phyloP scores from a whole-genome alignment of 2,888 invertebrate species.

The Masnerella sp. region DNA sequence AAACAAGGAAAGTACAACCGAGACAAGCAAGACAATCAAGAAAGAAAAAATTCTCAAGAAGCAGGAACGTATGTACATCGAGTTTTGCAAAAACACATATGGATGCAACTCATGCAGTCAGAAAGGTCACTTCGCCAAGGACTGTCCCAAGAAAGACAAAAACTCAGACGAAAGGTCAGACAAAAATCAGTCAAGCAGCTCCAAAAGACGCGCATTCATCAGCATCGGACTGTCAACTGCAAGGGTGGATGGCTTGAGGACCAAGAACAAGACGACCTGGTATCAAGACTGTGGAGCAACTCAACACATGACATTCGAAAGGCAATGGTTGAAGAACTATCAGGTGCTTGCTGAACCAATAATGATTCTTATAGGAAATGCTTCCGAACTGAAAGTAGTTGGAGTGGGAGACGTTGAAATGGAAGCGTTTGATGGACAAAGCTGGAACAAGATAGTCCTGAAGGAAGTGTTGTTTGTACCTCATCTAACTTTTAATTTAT shows the following conservation, averaged over 20 bases:
- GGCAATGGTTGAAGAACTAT: conserved; percentile 62
- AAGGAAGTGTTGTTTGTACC: conserved; percentile 32
- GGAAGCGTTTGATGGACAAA: conserved; percentile 59
- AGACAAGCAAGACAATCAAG: conserved; percentile 6
- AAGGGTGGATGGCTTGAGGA: conserved; percentile 30
- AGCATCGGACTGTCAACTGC: conserved; percentile 55
- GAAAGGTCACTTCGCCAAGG: conserved; percentile 65
- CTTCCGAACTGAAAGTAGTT: conserved; percentile 52
- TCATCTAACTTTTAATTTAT: conserved; percentile 11
- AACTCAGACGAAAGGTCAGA: conserved; percentile 14
- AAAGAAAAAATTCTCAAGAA: too few species aligned
- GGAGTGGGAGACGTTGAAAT: conserved; percentile 57
- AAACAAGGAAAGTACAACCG: too few species aligned
- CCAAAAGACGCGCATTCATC: conserved; percentile 55
- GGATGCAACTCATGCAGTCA: conserved; percentile 63
- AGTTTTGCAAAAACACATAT: conserved; percentile 65
- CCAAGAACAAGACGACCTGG: conserved; percentile 50
- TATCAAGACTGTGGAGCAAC: conserved; percentile 66
- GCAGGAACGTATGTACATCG: too few species aligned
- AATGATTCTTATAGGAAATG: not conserved
- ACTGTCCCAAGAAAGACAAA: conserved; percentile 59
- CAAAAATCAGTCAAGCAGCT: not conserved
- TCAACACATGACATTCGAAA: conserved; percentile 65
- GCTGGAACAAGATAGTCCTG: conserved; percentile 38
- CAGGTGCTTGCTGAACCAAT: conserved; percentile 48